These are phyloP conservation scores for Furcifer pardalis DNA, from an alignment of 2,797 vertebrate genomes.

Conservation along the genomic window DNA sequence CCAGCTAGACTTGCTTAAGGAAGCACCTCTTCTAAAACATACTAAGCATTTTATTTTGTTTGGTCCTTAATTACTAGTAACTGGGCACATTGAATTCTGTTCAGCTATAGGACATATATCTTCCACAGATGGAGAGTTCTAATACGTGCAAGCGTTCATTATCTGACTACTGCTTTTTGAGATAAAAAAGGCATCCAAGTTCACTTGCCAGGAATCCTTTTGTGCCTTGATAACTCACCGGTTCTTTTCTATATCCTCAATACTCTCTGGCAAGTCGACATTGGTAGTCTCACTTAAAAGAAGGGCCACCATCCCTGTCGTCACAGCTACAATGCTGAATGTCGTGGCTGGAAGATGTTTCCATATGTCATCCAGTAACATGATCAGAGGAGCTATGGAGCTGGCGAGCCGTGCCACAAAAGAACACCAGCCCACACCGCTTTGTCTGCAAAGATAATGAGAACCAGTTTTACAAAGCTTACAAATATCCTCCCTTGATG, in stretches of 20 bases:
- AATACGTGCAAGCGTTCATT: not conserved
- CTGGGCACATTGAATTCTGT: not conserved
- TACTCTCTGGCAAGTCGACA: slow-evolving; percentile 82
- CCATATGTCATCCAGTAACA: slow-evolving; percentile 83
- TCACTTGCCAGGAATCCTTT: not conserved
- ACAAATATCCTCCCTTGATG: not conserved
- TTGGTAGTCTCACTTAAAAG: slow-evolving; percentile 80
- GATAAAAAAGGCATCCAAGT: not conserved
- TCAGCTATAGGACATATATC: not conserved
- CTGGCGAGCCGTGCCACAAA: slow-evolving; percentile 80
- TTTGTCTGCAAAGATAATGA: slow-evolving; percentile 77
- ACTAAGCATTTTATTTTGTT: too few species aligned
- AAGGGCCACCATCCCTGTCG: slow-evolving; percentile 71
- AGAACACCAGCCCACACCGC: slow-evolving; percentile 81
- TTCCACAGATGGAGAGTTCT: not conserved
- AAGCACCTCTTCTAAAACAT: too few species aligned
- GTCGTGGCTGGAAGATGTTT: slow-evolving; percentile 75
- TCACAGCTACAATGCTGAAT: slow-evolving; percentile 70
- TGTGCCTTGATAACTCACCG: slow-evolving; percentile 60
- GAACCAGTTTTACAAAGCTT: not conserved
- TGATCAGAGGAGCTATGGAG: slow-evolving; percentile 81
- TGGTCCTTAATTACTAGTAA: not conserved
- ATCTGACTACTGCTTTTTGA: not conserved
- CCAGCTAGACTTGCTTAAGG: too few species aligned
- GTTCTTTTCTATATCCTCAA: slow-evolving; percentile 81